Evolutionary conservation across 2,888 invertebrate genomes (phyloP).

Genomic region (Tuta absoluta): DNA sequence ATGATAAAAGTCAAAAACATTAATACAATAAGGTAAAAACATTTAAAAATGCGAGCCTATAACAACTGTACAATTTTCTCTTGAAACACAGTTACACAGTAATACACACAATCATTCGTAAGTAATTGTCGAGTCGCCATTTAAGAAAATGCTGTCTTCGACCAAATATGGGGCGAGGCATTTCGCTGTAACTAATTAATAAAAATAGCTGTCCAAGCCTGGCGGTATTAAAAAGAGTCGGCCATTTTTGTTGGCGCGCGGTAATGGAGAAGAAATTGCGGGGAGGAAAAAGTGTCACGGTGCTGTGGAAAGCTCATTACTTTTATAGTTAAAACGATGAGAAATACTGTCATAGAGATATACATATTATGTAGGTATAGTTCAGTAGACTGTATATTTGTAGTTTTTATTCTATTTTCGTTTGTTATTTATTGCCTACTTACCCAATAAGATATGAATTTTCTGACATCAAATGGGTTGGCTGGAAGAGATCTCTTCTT

Average conservation of each 20-base stretch:
- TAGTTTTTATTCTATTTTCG: too few species aligned
- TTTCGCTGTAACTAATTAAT: slow-evolving; percentile 28
- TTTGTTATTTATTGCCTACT: too few species aligned
- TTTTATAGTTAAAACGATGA: background rate
- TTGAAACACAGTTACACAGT: slow-evolving; percentile 10
- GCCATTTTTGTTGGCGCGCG: slow-evolving; percentile 15
- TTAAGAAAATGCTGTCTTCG: slow-evolving; percentile 10
- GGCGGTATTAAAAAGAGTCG: slow-evolving; percentile 1
- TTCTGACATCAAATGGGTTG: too few species aligned
- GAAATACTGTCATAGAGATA: too few species aligned
- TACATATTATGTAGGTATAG: too few species aligned
- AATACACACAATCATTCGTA: background rate
- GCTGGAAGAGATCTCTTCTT: too few species aligned
- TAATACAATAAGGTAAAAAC: too few species aligned
- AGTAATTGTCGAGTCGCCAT: slow-evolving; percentile 19
- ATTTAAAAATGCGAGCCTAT: background rate
- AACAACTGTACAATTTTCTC: slow-evolving; percentile 2
- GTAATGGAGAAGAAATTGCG: slow-evolving; percentile 14
- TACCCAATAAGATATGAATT: too few species aligned
- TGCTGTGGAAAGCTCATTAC: background rate
- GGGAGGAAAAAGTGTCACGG: background rate
- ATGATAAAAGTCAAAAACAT: too few species aligned
- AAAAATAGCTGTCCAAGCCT: slow-evolving; percentile 30
- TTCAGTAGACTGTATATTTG: too few species aligned
- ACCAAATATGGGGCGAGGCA: slow-evolving; percentile 15